Conservation (phyloP, 1,140 invertebrate genomes). For the Geopemphigus sp. region DNA sequence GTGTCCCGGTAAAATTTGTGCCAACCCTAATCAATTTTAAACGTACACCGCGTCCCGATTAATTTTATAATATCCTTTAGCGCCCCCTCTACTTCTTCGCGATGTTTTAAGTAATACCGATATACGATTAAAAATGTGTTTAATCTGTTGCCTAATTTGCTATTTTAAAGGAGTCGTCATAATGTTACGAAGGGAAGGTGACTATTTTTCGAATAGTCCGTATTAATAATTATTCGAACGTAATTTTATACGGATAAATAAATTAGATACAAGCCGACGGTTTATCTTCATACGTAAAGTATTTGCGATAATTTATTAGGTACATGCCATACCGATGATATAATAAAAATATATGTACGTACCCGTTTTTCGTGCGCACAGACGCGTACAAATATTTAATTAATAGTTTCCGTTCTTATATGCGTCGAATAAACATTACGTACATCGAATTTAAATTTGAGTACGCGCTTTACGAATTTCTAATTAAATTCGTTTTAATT, state of each 20-base stretch:
- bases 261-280: not conserved
- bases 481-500: not conserved
- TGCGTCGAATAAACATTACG: not conserved
- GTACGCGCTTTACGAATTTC: not conserved
- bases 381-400: constrained; percentile 24
- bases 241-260: too few relatives aligned
- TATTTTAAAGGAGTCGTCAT: constrained; percentile 28
- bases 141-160: constrained; percentile 14
- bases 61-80: too few relatives aligned
- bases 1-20: too few relatives aligned
- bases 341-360: not conserved
- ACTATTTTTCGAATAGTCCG: too few relatives aligned
- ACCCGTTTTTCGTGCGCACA: not conserved
- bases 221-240: too few relatives aligned
- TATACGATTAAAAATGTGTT: not conserved
- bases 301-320: not conserved
- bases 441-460: not conserved
- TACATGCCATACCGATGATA: not conserved
- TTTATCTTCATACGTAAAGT: not conserved
- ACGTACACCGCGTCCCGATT: too few relatives aligned
- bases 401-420: not conserved
- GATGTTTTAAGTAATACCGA: too few relatives aligned
- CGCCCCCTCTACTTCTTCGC: too few relatives aligned
- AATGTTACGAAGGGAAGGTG: not conserved
- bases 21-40: too few relatives aligned